Conservation (phyloP, 2,113 vertebrate genomes). For the Chiloscyllium plagiosum region DNA sequence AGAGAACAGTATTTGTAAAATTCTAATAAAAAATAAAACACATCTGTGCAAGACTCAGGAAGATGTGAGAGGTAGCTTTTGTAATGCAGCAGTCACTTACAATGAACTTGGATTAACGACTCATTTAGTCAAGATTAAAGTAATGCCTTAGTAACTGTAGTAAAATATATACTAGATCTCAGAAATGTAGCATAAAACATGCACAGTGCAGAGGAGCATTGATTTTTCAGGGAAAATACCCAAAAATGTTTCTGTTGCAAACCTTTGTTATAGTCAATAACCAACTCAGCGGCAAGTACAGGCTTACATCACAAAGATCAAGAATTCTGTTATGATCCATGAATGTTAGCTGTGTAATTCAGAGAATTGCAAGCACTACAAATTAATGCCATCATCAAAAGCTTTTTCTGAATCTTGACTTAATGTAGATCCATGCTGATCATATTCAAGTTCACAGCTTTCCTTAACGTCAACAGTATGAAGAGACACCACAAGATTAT, state of each 20-base stretch:
- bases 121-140: neutral
- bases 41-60: neutral
- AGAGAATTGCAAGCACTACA: conserved; percentile 21
- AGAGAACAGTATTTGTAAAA: neutral
- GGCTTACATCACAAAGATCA: conserved; percentile 2
- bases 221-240: conserved; percentile 10
- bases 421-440: neutral
- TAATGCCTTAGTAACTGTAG: neutral
- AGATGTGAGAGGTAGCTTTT: neutral
- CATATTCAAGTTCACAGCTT: neutral
- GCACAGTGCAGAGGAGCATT: neutral
- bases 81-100: neutral
- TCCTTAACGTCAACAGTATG: conserved; percentile 23
- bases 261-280: neutral
- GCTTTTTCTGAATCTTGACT: neutral
- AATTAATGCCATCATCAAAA: conserved; percentile 2
- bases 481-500: conserved; percentile 25
- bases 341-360: neutral
- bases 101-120: neutral
- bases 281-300: neutral
- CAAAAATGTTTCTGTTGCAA: neutral
- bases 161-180: neutral
- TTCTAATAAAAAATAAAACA: neutral
- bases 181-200: neutral
- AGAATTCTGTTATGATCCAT: neutral